Conservation (phyloP, 2,797 vertebrate species). For the Threskiornis aethiopicus region DNA sequence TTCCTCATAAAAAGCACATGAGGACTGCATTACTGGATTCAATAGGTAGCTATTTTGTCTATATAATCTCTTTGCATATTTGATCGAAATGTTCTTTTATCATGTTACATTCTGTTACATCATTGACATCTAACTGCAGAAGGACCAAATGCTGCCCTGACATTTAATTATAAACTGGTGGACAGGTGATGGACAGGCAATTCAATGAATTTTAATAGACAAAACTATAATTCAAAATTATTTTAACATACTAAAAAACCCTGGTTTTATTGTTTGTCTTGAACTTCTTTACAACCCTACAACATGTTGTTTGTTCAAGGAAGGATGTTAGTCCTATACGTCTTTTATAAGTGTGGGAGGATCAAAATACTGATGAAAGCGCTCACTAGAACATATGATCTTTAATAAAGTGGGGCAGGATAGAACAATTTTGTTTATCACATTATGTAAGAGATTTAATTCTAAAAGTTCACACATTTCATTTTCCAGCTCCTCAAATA, state of each 20-base stretch:
- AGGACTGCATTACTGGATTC: slow-evolving; percentile 10
- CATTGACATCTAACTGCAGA: not conserved
- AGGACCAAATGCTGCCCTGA: not conserved
- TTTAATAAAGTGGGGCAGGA: not conserved
- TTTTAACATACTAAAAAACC: not conserved
- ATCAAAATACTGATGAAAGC: not conserved
- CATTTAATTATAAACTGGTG: not conserved
- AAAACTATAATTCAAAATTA: not conserved
- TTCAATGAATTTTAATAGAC: not conserved
- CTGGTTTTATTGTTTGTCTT: not conserved
- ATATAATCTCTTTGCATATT: not conserved
- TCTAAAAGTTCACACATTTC: not conserved
- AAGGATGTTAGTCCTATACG: not conserved
- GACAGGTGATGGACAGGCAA: not conserved
- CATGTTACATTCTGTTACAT: not conserved
- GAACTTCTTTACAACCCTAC: not conserved
- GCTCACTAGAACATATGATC: not conserved
- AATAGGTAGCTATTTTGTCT: not conserved
- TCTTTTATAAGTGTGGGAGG: not conserved
- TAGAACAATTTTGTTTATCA: not conserved
- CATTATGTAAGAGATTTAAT: not conserved
- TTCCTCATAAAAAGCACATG: not conserved
- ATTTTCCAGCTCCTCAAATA: not conserved
- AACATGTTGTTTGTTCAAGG: not conserved
- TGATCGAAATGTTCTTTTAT: not conserved